phyloP scores from a whole-genome alignment of 2,888 invertebrate genomes.

The Atethmia centrago region DNA sequence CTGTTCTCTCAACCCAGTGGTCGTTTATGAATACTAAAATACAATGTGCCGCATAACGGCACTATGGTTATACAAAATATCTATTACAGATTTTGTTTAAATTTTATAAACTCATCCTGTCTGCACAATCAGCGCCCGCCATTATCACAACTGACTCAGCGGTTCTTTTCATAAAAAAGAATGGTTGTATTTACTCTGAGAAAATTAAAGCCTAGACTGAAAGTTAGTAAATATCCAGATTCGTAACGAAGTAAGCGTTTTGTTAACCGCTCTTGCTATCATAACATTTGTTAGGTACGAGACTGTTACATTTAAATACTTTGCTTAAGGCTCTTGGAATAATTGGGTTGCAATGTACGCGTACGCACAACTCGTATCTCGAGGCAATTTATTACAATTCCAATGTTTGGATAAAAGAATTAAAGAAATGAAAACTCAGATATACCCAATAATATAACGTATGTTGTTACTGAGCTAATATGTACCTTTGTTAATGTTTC shows the following conservation, averaged over 20 bases:
- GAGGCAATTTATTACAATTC: constrained; percentile 36
- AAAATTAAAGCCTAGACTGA: constrained; percentile 48
- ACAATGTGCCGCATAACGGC: constrained; percentile 53
- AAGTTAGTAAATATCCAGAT: constrained; percentile 25
- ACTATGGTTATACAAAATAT: constrained; percentile 57
- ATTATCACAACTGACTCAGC: constrained; percentile 51
- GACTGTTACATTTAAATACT: constrained; percentile 46
- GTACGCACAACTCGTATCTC: constrained; percentile 38
- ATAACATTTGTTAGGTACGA: constrained; percentile 50
- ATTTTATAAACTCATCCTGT: constrained; percentile 57
- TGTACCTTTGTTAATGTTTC: constrained; percentile 2
- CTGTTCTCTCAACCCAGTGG: constrained; percentile 31
- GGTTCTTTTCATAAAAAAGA: constrained; percentile 53
- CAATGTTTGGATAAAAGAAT: constrained; percentile 28
- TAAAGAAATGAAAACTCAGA: constrained; percentile 22
- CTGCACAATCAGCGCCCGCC: constrained; percentile 40
- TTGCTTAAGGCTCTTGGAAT: constrained; percentile 47
- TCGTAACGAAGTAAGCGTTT: constrained; percentile 35
- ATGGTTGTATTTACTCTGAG: constrained; percentile 51
- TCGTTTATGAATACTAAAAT: constrained; percentile 63
- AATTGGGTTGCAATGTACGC: constrained; percentile 47
- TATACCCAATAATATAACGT: neutral
- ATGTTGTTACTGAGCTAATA: constrained; percentile 18
- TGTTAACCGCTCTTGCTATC: constrained; percentile 36
- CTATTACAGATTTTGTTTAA: constrained; percentile 59